phyloP scores from a whole-genome alignment of 2,888 invertebrate species.

The Tenthredo scrophulariae region DNA sequence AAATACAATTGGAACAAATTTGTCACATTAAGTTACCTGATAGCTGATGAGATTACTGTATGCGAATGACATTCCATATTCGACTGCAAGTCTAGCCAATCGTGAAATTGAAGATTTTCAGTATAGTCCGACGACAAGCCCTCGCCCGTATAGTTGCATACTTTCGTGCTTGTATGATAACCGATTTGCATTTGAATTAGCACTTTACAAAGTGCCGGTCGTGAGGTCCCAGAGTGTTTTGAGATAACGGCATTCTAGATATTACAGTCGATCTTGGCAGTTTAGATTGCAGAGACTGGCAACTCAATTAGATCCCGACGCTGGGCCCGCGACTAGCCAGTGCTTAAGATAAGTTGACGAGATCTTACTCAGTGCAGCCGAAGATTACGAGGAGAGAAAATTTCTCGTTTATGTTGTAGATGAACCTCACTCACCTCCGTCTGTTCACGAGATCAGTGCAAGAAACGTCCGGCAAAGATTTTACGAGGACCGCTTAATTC shows the following conservation, averaged over 20 bases:
- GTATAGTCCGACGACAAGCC: not conserved
- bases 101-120: not conserved
- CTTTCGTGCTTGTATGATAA: not conserved
- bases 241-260: constrained; percentile 45
- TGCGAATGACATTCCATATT: not conserved
- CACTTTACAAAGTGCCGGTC: constrained; percentile 34
- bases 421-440: not conserved
- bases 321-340: constrained; percentile 36
- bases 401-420: not conserved
- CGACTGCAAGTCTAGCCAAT: not conserved
- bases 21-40: not conserved
- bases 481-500: constrained; percentile 36
- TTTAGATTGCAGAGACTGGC: constrained; percentile 51
- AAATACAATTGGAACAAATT: not conserved
- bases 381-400: constrained; percentile 5
- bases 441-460: not conserved
- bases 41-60: not conserved
- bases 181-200: constrained; percentile 28
- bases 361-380: not conserved
- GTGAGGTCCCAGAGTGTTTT: not conserved
- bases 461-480: not conserved
- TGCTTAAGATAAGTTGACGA: constrained; percentile 46
- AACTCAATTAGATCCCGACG: constrained; percentile 52
- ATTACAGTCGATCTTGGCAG: constrained; percentile 41
- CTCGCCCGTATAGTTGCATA: not conserved